These are phyloP conservation scores for Dermatophagoides farinae DNA, from an alignment of 1,140 invertebrate genomes.

Conservation along the genomic window DNA sequence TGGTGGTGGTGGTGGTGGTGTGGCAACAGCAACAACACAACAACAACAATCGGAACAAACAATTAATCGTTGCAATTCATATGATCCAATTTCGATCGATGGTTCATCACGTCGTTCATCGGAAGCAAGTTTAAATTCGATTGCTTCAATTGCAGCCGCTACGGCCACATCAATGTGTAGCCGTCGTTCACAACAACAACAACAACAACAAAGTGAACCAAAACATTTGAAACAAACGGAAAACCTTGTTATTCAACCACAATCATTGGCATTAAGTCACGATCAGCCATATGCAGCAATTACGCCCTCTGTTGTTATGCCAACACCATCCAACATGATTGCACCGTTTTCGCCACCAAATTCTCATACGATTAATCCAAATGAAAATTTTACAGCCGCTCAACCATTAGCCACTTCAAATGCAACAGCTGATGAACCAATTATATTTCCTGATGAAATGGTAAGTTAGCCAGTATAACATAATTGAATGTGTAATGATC, in stretches of 20 bases:
- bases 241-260: conserved; percentile 34
- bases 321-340: not conserved
- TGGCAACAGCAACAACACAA: not conserved
- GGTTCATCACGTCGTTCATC: conserved; percentile 58
- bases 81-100: conserved; percentile 62
- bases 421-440: conserved; percentile 11
- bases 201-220: conserved; percentile 12
- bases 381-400: conserved; percentile 3
- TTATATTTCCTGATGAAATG: conserved; percentile 89
- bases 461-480: conserved; percentile 26
- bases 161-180: not conserved
- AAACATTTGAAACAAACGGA: conserved; percentile 34
- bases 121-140: conserved; percentile 20
- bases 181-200: not conserved
- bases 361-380: conserved; percentile 12
- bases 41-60: too few relatives aligned
- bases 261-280: conserved; percentile 12
- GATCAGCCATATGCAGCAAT: not conserved
- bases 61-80: conserved; percentile 32
- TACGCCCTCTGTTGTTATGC: not conserved
- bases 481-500: not conserved
- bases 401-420: conserved; percentile 30
- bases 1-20: not conserved
- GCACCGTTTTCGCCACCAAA: conserved; percentile 13
- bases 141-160: conserved; percentile 17